Conservation (phyloP, 2,888 invertebrate genomes). For the Drosophila siamana region DNA sequence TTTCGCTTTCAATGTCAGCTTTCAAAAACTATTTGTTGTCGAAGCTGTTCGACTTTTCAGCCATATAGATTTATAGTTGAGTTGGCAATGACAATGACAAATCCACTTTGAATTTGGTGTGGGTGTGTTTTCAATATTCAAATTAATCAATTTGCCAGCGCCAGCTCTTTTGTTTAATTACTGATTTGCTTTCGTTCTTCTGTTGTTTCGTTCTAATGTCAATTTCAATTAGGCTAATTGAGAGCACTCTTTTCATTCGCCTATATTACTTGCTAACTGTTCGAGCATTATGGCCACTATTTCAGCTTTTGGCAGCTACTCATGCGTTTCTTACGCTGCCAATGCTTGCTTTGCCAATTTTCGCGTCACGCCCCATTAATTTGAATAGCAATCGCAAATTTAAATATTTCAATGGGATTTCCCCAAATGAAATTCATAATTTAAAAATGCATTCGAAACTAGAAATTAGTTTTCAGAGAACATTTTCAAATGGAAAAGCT, state of each 20-base stretch:
- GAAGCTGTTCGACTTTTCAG: neutral
- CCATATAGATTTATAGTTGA: constrained; percentile 15
- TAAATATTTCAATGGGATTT: neutral
- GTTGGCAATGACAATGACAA: constrained; percentile 37
- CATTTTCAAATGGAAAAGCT: neutral
- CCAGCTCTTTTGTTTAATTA: constrained; percentile 6
- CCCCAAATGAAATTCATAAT: neutral
- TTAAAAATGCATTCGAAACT: neutral
- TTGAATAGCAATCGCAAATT: constrained; percentile 1
- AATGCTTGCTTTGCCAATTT: constrained; percentile 58
- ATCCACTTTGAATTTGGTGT: constrained; percentile 22
- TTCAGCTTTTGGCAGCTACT: constrained; percentile 34
- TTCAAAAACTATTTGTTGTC: constrained; percentile 40
- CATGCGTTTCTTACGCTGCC: constrained; percentile 44
- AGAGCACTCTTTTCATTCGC: constrained; percentile 25
- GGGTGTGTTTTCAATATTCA: constrained; percentile 24
- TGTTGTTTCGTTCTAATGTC: neutral
- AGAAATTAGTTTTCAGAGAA: neutral
- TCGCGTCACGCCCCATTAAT: constrained; percentile 36
- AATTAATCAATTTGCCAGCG: constrained; percentile 59
- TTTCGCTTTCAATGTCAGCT: constrained; percentile 37
- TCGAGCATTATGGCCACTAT: constrained; percentile 2
- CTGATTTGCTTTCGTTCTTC: constrained; percentile 27
- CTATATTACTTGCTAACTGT: constrained; percentile 9
- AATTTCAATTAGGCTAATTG: constrained; percentile 41